A percentile compares a stretch with the other conserved stretches of the same genome.
phyloP scores from a whole-genome alignment of 2,113 vertebrate species.

The Chloropsis cyanopogon region DNA sequence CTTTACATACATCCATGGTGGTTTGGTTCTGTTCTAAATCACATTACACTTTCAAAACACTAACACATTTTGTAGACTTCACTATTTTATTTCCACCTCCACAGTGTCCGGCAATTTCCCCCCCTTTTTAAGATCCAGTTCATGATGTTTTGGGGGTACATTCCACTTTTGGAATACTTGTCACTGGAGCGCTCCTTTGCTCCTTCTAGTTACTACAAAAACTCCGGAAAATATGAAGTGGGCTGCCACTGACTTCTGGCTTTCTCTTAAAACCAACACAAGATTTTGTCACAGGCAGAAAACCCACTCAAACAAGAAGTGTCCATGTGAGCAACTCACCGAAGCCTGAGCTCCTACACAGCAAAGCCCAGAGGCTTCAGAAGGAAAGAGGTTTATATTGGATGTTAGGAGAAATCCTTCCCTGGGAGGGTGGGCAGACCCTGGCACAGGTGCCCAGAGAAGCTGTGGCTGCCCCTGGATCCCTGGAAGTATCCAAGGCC shows the following conservation, averaged over 20 bases:
- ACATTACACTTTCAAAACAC: background rate
- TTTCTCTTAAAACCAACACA: background rate
- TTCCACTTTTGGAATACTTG: background rate
- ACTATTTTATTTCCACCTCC: background rate
- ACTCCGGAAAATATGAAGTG: background rate
- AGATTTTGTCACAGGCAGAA: background rate
- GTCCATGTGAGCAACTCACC: background rate
- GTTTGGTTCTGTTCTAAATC: background rate
- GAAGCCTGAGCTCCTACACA: background rate
- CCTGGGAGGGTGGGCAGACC: fast-evolving
- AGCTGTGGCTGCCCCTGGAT: background rate
- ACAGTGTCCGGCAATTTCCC: background rate
- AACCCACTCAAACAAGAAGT: background rate
- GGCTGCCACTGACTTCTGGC: background rate
- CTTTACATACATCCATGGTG: background rate
- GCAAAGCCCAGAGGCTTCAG: background rate
- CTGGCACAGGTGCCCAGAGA: background rate
- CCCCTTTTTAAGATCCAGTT: background rate
- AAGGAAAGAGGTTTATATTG: background rate
- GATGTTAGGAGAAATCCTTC: background rate
- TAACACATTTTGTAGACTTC: background rate
- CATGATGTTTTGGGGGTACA: background rate
- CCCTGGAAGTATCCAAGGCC: background rate
- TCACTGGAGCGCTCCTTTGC: background rate
- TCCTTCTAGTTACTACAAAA: background rate